Evolutionary conservation across 1,140 invertebrate genomes (phyloP), one percentile per base, ranked within the genome.

Genomic region (Periplaneta americana): DNA sequence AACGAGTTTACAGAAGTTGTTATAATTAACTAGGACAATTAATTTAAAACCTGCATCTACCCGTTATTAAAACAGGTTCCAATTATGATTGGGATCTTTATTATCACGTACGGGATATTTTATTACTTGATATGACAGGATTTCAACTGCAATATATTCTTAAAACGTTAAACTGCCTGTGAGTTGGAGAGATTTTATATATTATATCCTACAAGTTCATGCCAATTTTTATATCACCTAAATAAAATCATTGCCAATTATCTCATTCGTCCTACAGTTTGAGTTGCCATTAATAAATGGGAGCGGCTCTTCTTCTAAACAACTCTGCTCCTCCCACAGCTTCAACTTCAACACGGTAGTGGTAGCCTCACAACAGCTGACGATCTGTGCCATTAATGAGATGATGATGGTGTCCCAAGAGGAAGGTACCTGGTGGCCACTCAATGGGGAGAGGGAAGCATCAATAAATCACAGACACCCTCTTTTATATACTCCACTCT

Each of bases 381-480:
- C 76, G 8, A 78, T 37, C 82, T 34, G n/a, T 35, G 18, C 79
- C n/a, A 74, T 18, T 82, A 80, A 82, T 80, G 79, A 80, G 79
- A 80, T 82, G 82, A 79, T 80, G 82, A 78, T 80, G 80, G 79
- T 66, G 57, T 76, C 78, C 66, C 82, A 34, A 35, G 48, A 66
- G 34, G 76, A 78, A 34, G 76, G 34, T 31, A 31, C 76, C 35
- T 78, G 76, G 34, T 78, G 76, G 18, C 76, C 76, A 39, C 37
- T 80, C 34, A 80, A 31, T 5, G 33, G 79, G 79, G 34, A 31
- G 79, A 37, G n/a, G 82, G 74, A 78, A 80, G 66, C 37, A 57
- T 66, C 76, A 82, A 82, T 80, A 82, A 82, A 82, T 82, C 79
- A 82, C 36, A 80, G 74, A 22, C 79, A 37, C 66, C 81, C 75